These are phyloP conservation scores for Styela clava DNA, from an alignment of 23 tunicate genomes.

Conservation along the genomic window DNA sequence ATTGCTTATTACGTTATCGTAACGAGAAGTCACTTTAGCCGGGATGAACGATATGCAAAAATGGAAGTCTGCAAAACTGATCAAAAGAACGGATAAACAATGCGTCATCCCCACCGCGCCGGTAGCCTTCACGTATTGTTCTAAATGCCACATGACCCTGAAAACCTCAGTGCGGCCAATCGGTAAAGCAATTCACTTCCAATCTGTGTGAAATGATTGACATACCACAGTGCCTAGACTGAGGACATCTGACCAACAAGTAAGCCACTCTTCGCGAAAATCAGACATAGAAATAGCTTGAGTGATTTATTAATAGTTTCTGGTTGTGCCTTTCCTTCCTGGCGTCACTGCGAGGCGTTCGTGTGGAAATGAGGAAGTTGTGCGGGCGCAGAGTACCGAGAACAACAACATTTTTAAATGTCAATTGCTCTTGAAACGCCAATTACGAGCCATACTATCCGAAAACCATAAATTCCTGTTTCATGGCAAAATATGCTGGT, in stretches of 20 bases:
- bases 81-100: no score
- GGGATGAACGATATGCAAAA: no score
- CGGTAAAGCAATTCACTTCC: neutral
- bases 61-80: no score
- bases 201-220: neutral
- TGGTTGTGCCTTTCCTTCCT: constrained; percentile 21
- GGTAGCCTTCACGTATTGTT: neutral
- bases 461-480: neutral
- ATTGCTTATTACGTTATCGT: no score
- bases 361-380: neutral
- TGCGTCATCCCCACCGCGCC: neutral
- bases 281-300: neutral
- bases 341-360: constrained; percentile 9
- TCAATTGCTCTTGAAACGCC: neutral
- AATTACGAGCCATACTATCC: neutral
- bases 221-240: neutral
- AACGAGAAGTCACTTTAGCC: no score
- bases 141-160: neutral
- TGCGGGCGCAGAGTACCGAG: neutral
- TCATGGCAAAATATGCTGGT: neutral
- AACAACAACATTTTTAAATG: neutral
- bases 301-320: constrained; percentile 6
- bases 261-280: neutral
- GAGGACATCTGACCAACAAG: neutral
- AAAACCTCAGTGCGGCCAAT: neutral